These are phyloP conservation scores for Cheilosia variabilis DNA, from an alignment of 2,888 invertebrate genomes.

Conservation along the genomic window DNA sequence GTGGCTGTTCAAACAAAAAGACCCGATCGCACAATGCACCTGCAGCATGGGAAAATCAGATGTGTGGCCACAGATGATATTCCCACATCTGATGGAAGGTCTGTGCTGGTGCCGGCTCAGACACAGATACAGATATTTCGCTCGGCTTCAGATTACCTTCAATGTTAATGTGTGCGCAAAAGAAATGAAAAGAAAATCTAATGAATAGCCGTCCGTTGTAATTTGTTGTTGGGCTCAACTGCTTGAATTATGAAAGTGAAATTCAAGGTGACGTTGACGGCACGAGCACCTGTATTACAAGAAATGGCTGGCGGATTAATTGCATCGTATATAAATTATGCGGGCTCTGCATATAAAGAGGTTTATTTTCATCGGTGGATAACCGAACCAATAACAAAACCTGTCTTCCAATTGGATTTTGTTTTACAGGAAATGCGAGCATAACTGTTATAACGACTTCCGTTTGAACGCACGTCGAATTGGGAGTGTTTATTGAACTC, in stretches of 20 bases:
- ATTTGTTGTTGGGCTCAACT: constrained; percentile 37
- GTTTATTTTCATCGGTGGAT: constrained; percentile 24
- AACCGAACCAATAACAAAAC: constrained; percentile 29
- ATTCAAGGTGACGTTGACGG: constrained; percentile 41
- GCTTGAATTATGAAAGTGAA: constrained; percentile 52
- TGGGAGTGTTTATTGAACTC: constrained; percentile 15
- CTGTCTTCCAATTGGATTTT: constrained; percentile 23
- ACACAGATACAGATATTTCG: constrained; percentile 20
- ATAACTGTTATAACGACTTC: constrained; percentile 27
- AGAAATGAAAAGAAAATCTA: constrained; percentile 43
- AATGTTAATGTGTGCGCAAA: constrained; percentile 50
- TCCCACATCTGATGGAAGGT: constrained; percentile 31
- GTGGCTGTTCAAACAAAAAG: not conserved
- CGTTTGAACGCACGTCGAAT: constrained; percentile 18
- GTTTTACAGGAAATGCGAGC: constrained; percentile 41
- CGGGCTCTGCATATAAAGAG: constrained; percentile 32
- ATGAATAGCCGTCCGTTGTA: constrained; percentile 30
- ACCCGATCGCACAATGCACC: constrained; percentile 58
- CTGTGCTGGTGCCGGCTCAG: constrained; percentile 21
- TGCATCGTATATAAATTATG: constrained; percentile 35
- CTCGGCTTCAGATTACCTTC: constrained; percentile 12
- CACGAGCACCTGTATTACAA: constrained; percentile 15
- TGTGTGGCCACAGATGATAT: constrained; percentile 23
- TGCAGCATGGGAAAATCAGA: constrained; percentile 54
- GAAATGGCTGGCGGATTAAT: constrained; percentile 32